Percentiles rank a stretch among this genome's conserved stretches.
These are phyloP conservation scores for Drosophila lacertosa DNA, from an alignment of 1,140 invertebrate genomes.

Conservation along the genomic window DNA sequence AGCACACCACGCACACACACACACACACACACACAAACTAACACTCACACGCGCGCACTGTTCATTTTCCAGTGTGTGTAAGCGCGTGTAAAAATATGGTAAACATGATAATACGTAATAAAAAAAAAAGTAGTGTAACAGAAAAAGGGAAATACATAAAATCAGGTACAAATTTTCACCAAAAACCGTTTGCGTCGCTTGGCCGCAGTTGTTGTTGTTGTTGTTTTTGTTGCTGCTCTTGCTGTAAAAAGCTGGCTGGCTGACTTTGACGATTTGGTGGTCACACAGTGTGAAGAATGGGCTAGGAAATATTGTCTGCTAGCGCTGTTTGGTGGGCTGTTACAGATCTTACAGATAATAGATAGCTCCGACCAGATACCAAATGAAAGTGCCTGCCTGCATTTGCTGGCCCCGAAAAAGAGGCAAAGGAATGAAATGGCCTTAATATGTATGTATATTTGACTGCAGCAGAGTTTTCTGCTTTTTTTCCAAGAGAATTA, in stretches of 20 bases:
- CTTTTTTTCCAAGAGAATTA: constrained; percentile 28
- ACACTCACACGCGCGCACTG: constrained; percentile 3
- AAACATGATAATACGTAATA: constrained; percentile 82
- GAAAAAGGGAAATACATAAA: constrained; percentile 68
- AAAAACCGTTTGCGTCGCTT: constrained; percentile 71
- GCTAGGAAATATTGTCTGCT: constrained; percentile 79
- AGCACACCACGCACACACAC: constrained; percentile 24
- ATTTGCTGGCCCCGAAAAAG: constrained; percentile 3
- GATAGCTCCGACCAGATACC: constrained; percentile 67
- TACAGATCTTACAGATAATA: constrained; percentile 74
- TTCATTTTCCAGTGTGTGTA: constrained; percentile 53
- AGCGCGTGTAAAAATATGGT: constrained; percentile 81
- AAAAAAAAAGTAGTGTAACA: constrained; percentile 74
- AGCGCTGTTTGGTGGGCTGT: constrained; percentile 73
- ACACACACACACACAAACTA: constrained; percentile 15
- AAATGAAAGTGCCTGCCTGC: constrained; percentile 81
- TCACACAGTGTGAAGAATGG: constrained; percentile 81
- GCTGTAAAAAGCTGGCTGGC: constrained; percentile 60
- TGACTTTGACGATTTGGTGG: constrained; percentile 78
- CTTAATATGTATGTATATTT: constrained; percentile 22
- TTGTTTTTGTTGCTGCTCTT: constrained; percentile 28
- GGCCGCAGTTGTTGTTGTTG: constrained; percentile 45
- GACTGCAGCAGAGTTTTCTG: background rate
- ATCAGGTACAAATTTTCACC: constrained; percentile 82
- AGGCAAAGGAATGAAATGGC: constrained; percentile 30